Evolutionary conservation across 2,888 invertebrate genomes (phyloP).

Genomic region (Danaus chrysippus): DNA sequence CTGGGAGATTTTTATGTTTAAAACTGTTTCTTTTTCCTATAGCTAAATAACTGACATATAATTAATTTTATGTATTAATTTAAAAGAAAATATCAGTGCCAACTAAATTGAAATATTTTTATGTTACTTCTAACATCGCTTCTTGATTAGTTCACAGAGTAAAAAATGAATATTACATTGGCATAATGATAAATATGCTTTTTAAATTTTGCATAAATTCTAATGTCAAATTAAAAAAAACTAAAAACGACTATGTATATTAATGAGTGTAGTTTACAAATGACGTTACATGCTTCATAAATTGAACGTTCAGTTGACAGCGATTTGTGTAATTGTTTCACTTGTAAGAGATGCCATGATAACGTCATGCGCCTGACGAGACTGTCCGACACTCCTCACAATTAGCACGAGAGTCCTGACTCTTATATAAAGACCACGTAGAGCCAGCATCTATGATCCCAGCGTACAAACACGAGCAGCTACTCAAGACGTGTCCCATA

Average conservation of each 20-base stretch:
- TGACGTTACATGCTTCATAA: conserved; percentile 10
- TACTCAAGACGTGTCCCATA: conserved; percentile 27
- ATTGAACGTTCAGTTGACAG: conserved; percentile 24
- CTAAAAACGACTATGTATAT: conserved; percentile 9
- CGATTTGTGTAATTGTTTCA: conserved; percentile 42
- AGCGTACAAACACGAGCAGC: neutral
- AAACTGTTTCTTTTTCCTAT: no score
- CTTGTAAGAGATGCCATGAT: conserved; percentile 33
- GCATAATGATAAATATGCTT: no score
- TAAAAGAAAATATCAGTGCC: no score
- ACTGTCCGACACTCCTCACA: neutral
- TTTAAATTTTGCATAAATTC: no score
- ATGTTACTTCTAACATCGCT: no score
- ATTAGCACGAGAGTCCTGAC: conserved; percentile 1
- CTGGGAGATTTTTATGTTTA: no score
- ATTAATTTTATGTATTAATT: no score
- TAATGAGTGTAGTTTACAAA: conserved; percentile 9
- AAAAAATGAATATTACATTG: no score
- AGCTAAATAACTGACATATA: no score
- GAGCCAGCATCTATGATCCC: neutral
- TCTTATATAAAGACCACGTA: neutral
- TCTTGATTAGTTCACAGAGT: no score
- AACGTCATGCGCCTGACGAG: conserved; percentile 42
- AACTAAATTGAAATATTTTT: no score
- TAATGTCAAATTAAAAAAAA: neutral